Conservation (phyloP, 2,797 vertebrate genomes). For the Poeciliopsis infans region DNA sequence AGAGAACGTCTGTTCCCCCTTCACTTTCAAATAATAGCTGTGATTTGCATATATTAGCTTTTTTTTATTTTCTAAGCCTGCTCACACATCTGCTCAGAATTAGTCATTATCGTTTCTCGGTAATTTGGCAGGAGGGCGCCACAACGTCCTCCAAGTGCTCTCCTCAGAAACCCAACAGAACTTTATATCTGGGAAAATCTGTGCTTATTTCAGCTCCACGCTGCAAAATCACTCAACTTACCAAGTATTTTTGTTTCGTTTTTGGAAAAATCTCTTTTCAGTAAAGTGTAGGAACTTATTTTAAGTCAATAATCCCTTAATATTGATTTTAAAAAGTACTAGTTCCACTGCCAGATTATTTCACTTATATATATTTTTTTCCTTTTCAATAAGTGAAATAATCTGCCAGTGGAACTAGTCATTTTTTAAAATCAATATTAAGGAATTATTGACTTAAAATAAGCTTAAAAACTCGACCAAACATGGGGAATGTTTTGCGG, state of each 20-base stretch:
- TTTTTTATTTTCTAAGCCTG: conserved; percentile 22
- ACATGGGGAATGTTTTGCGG: background rate
- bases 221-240: background rate
- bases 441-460: background rate
- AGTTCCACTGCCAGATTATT: too few species aligned
- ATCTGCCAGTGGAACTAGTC: background rate
- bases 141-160: conserved; percentile 26
- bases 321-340: too few species aligned
- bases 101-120: conserved; percentile 43
- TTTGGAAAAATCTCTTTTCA: background rate
- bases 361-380: too few species aligned
- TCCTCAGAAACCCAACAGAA: conserved; percentile 27
- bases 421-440: background rate
- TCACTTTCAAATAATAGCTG: conserved; percentile 41
- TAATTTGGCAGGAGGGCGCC: conserved; percentile 48
- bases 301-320: too few species aligned
- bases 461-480: background rate
- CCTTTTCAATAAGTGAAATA: background rate
- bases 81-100: conserved; percentile 61
- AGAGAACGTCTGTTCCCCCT: conserved; percentile 4
- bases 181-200: conserved; percentile 10
- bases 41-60: conserved; percentile 57
- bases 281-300: too few species aligned
- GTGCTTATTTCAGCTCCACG: conserved; percentile 25
- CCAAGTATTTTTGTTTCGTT: background rate